A percentile compares a stretch with the other conserved stretches of the same genome.
Conservation (phyloP, 2,888 invertebrate species). For the Cosmopolites sordidus region DNA sequence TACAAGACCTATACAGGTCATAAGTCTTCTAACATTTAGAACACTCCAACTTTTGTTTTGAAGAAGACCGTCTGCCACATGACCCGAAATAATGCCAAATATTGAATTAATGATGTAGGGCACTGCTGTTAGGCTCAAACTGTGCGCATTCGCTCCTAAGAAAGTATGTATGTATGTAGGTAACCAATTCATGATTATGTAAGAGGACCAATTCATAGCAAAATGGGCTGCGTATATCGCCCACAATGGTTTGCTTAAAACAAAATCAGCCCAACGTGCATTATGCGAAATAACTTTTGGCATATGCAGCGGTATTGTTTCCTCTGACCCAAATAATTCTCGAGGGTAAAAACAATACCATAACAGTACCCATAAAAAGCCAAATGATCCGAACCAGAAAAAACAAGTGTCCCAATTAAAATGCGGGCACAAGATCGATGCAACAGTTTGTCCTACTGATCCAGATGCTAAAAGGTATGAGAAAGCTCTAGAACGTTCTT, state of each 20-base stretch:
- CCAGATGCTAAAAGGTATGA: conserved; percentile 69
- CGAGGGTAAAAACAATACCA: conserved; percentile 64
- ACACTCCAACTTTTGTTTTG: conserved; percentile 57
- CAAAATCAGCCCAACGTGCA: conserved; percentile 61
- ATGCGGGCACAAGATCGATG: conserved; percentile 67
- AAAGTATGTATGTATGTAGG: conserved; percentile 64
- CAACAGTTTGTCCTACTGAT: conserved; percentile 70
- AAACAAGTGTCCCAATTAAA: conserved; percentile 64
- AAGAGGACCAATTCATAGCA: conserved; percentile 76
- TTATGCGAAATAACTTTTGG: conserved; percentile 54
- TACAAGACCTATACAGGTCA: conserved; percentile 67
- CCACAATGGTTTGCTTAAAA: conserved; percentile 67
- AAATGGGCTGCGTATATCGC: conserved; percentile 72
- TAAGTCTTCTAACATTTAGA: conserved; percentile 63
- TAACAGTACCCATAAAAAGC: conserved; percentile 62
- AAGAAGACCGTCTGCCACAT: conserved; percentile 63
- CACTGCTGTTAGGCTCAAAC: conserved; percentile 67
- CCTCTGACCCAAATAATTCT: conserved; percentile 47
- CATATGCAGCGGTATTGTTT: conserved; percentile 56
- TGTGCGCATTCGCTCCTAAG: conserved; percentile 62
- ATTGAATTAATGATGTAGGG: conserved; percentile 71
- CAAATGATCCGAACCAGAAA: conserved; percentile 63
- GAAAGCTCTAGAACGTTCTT: conserved; percentile 68
- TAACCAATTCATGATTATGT: conserved; percentile 76
- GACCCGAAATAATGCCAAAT: conserved; percentile 66